These are phyloP conservation scores for Arbacia lixula DNA, from an alignment of 53 echinoderm and acorn worm genomes.

Conservation along the genomic window DNA sequence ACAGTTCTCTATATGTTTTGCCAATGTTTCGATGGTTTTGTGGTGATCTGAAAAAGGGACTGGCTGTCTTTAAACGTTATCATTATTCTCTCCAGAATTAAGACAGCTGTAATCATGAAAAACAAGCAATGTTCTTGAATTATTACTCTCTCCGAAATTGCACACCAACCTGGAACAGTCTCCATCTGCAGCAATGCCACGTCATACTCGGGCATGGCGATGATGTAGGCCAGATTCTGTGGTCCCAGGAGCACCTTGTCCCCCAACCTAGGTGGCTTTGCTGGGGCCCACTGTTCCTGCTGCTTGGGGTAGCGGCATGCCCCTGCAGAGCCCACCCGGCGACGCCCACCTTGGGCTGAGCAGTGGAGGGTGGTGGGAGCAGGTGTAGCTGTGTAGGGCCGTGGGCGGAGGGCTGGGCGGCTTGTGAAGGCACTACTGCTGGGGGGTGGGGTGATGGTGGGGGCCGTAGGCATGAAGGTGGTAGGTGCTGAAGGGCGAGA, in stretches of 20 bases:
- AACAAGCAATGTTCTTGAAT: no score
- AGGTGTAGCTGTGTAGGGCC: not conserved
- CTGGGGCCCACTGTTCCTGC: constrained; percentile 59
- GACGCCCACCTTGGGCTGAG: not conserved
- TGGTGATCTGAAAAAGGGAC: no score
- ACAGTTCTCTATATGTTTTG: no score
- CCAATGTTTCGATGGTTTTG: no score
- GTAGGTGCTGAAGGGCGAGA: constrained; percentile 56
- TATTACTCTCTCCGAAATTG: no score
- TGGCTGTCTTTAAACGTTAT: no score
- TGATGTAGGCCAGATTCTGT: constrained; percentile 90
- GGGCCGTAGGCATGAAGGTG: constrained; percentile 35
- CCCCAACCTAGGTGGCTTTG: constrained; percentile 75
- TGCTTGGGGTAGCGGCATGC: constrained; percentile 24
- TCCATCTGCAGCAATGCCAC: constrained; percentile 94
- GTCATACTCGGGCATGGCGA: constrained; percentile 90
- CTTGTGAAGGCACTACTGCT: not conserved
- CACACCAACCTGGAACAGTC: constrained; percentile 86
- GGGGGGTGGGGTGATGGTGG: constrained; percentile 12
- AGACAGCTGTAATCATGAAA: no score
- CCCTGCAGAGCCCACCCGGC: not conserved
- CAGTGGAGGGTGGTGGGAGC: not conserved
- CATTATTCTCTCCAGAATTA: no score
- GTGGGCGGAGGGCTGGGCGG: not conserved
- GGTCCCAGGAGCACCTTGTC: constrained; percentile 90